Evolutionary conservation across 2,888 invertebrate genomes (phyloP), one percentile per base, ranked within the genome.

Genomic region (Machimus rusticus): DNA sequence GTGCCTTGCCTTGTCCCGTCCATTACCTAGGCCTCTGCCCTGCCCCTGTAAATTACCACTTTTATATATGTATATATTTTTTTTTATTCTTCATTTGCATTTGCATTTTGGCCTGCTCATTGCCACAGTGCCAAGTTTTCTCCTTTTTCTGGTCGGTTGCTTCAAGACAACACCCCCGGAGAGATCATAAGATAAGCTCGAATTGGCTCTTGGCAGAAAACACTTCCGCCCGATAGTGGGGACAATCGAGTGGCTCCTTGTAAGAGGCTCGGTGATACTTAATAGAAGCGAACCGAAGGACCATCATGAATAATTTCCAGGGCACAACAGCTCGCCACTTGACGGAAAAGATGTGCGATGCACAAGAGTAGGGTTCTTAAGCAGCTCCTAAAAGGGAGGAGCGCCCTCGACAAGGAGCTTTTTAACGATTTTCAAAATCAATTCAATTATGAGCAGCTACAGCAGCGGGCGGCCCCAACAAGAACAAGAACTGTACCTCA

Each of bases 351-450:
- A 85, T 85, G 51, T 51, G 43, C 43, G 74, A 85, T 85, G 43
- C 85, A 85, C 6, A 85, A 43, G 46, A 43, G 66, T 66, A n/a
- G 66, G 74, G 28, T 46, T 85, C 74, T 85, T 85, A 85, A 85
- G 85, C 74, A 85, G 85, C 85, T 85, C 46, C 39, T 85, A 82
- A 28, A 82, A 84, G 82, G 66, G 37, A 84, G 84, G 84, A 51
- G 51, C 85, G 55, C 87, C 51, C 85, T 85, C 79, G 39, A 74
- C 82, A 31, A 66, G 84, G 85, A 87, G 88, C 88, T 87, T 87
- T 88, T 87, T 77, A 88, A 84, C 66, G 57, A 87, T 88, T 87
- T 85, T 88, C 87, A 88, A 88, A 87, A 87, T 87, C 87, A 85
- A 88, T 88, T 88, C 79, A 74, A 85, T 79, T 79, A 81, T 82